These are phyloP conservation scores for Zaprionus inermis DNA, from an alignment of 1,140 invertebrate genomes.

Conservation along the genomic window DNA sequence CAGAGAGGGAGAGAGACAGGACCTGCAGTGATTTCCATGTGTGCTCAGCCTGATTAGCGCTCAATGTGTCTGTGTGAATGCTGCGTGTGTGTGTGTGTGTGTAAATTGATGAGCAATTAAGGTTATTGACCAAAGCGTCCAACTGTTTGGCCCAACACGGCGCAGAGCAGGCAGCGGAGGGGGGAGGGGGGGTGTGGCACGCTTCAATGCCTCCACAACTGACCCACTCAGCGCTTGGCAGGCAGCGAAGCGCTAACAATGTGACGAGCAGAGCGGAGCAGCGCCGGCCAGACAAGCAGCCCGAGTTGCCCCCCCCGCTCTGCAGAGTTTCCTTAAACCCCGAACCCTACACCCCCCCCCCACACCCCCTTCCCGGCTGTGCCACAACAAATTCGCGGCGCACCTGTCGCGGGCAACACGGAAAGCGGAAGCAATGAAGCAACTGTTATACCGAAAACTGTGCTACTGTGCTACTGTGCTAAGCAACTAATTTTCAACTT, in stretches of 20 bases:
- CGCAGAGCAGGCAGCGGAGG: neutral
- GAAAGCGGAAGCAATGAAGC: conserved; percentile 65
- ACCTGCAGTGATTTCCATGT: conserved; percentile 18
- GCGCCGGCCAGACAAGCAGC: neutral
- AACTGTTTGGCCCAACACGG: neutral
- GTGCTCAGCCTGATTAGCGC: conserved; percentile 40
- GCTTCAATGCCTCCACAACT: conserved; percentile 55
- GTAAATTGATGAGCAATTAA: conserved; percentile 77
- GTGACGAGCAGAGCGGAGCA: conserved; percentile 8
- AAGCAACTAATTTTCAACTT: neutral
- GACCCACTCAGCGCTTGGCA: conserved; percentile 37
- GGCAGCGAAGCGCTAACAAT: conserved; percentile 59
- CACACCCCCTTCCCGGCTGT: neutral
- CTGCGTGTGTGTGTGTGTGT: conserved; percentile 5
- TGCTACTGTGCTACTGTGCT: neutral
- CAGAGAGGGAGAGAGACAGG: neutral
- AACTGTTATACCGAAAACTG: neutral
- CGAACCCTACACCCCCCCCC: too few relatives aligned
- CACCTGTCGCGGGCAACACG: neutral
- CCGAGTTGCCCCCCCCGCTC: neutral
- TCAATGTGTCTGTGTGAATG: conserved; percentile 2
- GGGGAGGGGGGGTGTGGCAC: conserved; percentile 22
- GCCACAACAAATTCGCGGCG: neutral
- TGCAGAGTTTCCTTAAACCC: neutral
- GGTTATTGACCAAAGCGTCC: conserved; percentile 70